Evolutionary conservation across 2,113 vertebrate species (phyloP), one percentile per base, ranked within the genome.

Genomic region (Psophia crepitans): DNA sequence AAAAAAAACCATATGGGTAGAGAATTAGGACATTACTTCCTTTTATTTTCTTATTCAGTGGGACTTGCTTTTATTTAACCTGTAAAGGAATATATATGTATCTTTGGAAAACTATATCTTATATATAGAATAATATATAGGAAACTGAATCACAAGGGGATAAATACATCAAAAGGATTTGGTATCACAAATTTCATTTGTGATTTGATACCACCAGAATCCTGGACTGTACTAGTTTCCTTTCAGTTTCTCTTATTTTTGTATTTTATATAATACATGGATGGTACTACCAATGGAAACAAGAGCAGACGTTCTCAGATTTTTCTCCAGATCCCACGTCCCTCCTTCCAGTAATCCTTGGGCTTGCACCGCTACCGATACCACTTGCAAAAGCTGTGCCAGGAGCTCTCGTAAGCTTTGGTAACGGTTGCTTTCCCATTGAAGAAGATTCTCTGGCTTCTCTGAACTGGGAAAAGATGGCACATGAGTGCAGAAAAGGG

Each of bases 231-330:
- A 91, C 78, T 96, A 46, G 89, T 95, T 96, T 97, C 97, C 95
- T 96, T 94, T 94, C 96, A 87, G 95, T 97, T 97, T 97, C 95
- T 92, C 85, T 94, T 89, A 96, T 95, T 97, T 96, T 90, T 85
- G 69, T 95, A 87, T 97, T 97, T 97, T 97, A 89, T 97, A 86
- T 97, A 96, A 97, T 93, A 92, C 82, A 87, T 97, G 95, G 89
- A 97, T 96, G 84, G 44, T 88, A 89, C 79, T 75, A 70, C 43
- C 63, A 70, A 73, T 96, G 87, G 61, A 92, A 92, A 94, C 61
- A 43, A 89, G 57, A 92, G 79, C 41, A 64, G 48, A 58, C 33
- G 73, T 94, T 95, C 80, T 94, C 79, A 77, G 57, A 64, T 69
- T 79, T 84, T 81, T 27, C 54, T 73, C 69, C 66, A 64, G 71